Percentiles rank a stretch among this genome's conserved stretches.
Conservation (phyloP, 2,113 vertebrate genomes). For the Pomatorhinus ruficollis region DNA sequence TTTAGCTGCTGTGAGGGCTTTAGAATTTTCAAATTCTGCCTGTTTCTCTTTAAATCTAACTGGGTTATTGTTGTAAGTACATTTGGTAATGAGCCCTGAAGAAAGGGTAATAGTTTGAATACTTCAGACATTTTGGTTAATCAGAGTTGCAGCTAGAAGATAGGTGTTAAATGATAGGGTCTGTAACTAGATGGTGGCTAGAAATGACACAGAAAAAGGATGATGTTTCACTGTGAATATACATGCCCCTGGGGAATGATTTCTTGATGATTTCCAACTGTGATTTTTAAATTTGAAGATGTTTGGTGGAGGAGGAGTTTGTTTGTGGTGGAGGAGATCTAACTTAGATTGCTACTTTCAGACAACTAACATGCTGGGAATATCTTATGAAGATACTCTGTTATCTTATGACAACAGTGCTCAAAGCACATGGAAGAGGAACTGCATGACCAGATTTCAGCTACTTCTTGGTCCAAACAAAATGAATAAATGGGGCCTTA, state of each 20-base stretch:
- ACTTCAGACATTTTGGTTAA: neutral
- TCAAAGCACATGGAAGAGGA: neutral
- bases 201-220: neutral
- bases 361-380: neutral
- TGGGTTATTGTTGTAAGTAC: neutral
- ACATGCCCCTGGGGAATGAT: neutral
- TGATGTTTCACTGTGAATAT: neutral
- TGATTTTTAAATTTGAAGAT: slow-evolving; percentile 26
- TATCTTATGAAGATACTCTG: neutral
- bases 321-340: neutral
- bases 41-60: neutral
- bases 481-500: neutral
- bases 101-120: neutral
- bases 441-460: neutral
- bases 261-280: neutral
- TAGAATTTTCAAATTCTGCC: neutral
- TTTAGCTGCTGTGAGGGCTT: neutral
- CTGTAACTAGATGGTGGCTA: neutral
- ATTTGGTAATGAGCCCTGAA: neutral
- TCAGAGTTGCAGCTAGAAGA: neutral
- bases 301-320: neutral
- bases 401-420: neutral
- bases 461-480: neutral
- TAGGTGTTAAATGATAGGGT: neutral
- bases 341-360: neutral